Conservation (phyloP, 2,888 invertebrate species). For the Drosophila putrida region DNA sequence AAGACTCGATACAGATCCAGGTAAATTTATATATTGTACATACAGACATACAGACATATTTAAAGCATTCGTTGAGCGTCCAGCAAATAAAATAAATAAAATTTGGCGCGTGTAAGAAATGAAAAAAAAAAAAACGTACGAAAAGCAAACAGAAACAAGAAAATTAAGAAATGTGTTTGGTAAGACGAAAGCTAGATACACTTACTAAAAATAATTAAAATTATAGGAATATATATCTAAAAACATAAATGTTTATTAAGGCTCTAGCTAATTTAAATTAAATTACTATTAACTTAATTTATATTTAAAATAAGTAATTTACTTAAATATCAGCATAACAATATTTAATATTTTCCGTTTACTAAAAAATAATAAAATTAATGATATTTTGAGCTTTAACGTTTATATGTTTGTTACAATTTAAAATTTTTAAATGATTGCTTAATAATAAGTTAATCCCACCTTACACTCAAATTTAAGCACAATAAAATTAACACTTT, state of each 20-base stretch:
- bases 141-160: conserved; percentile 15
- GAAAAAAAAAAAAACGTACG: conserved; percentile 2
- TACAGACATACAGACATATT: conserved; percentile 22
- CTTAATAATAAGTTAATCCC: background rate
- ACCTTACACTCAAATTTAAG: background rate
- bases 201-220: background rate
- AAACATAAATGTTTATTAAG: no score
- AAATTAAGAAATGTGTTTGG: background rate
- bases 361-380: no score
- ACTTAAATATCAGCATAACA: no score
- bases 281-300: no score
- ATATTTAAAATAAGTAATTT: no score
- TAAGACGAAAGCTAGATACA: background rate
- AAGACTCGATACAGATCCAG: conserved; percentile 64
- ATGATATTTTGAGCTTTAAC: no score
- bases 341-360: no score
- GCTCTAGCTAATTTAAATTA: no score
- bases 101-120: conserved; percentile 52
- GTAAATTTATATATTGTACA: conserved; percentile 59
- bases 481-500: background rate
- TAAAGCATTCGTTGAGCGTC: conserved; percentile 63
- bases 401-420: no score
- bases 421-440: background rate
- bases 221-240: background rate
- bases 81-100: conserved; percentile 71